Evolutionary conservation across 1,140 invertebrate species (phyloP).

Genomic region (Conus ventricosus): DNA sequence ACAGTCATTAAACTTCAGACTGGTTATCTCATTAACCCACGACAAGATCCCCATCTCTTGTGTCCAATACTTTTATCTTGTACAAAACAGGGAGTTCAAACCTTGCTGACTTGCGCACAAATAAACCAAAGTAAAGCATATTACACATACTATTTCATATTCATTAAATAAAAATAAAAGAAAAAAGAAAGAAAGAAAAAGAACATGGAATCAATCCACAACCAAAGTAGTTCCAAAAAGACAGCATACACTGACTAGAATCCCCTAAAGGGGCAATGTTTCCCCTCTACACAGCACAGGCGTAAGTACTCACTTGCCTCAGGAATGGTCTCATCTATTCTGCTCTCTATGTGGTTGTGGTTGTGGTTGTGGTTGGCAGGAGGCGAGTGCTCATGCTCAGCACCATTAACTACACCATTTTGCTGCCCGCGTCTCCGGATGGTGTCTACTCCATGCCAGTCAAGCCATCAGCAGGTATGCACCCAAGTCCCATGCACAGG

Average conservation of each 20-base stretch:
- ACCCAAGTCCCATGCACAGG: background rate
- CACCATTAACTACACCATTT: constrained; percentile 30
- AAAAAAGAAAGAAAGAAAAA: background rate
- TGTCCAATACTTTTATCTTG: no score
- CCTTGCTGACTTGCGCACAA: no score
- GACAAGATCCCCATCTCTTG: no score
- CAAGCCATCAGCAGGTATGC: constrained; percentile 4
- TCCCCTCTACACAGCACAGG: background rate
- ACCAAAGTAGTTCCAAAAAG: no score
- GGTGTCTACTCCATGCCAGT: constrained; percentile 34
- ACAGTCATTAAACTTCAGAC: no score
- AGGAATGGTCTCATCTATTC: constrained; percentile 53
- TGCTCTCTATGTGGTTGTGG: constrained; percentile 47
- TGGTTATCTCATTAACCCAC: no score
- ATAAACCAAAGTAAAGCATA: no score
- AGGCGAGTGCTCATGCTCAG: constrained; percentile 47
- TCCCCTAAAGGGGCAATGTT: no score
- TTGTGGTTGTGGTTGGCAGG: constrained; percentile 27
- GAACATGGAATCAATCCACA: background rate
- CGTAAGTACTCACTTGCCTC: constrained; percentile 51
- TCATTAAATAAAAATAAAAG: no score
- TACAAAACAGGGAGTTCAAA: no score
- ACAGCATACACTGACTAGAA: no score
- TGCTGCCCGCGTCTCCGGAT: constrained; percentile 21
- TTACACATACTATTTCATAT: no score